Evolutionary conservation across 2,888 invertebrate species (phyloP).

Genomic region (Sarcophaga carnaria): DNA sequence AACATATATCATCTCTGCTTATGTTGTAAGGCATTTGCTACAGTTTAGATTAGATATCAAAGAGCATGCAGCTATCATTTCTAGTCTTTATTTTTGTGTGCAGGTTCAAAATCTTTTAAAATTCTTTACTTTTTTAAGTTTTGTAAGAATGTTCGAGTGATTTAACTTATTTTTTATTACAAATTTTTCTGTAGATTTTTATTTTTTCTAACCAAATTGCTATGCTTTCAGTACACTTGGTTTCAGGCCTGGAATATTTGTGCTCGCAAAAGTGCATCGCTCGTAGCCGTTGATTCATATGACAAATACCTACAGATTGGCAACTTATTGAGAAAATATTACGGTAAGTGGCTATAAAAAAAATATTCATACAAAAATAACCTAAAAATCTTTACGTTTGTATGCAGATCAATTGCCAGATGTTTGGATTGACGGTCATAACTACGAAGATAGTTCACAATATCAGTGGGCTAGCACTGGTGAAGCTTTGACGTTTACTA

Average conservation of each 20-base stretch:
- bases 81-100: too few relatives aligned
- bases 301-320: slow-evolving; percentile 24
- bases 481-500: slow-evolving; percentile 21
- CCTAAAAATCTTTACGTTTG: neutral
- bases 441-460: slow-evolving; percentile 8
- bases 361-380: neutral
- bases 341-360: slow-evolving; percentile 6
- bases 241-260: slow-evolving; percentile 35
- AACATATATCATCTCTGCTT: too few relatives aligned
- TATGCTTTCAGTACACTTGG: slow-evolving; percentile 28
- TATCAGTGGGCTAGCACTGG: slow-evolving; percentile 39
- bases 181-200: too few relatives aligned
- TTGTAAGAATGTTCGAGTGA: too few relatives aligned
- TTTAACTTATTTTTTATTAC: too few relatives aligned
- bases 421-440: slow-evolving; percentile 14
- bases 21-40: too few relatives aligned
- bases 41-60: too few relatives aligned
- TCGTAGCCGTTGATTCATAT: slow-evolving; percentile 30
- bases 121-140: too few relatives aligned
- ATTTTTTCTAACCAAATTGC: neutral
- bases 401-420: neutral
- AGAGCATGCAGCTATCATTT: too few relatives aligned
- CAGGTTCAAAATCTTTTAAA: too few relatives aligned
- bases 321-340: neutral
- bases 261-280: slow-evolving; percentile 29